Percentiles rank a stretch among this genome's conserved stretches.
These are phyloP conservation scores for Hyphantria cunea DNA, from an alignment of 1,140 invertebrate species.

Conservation along the genomic window DNA sequence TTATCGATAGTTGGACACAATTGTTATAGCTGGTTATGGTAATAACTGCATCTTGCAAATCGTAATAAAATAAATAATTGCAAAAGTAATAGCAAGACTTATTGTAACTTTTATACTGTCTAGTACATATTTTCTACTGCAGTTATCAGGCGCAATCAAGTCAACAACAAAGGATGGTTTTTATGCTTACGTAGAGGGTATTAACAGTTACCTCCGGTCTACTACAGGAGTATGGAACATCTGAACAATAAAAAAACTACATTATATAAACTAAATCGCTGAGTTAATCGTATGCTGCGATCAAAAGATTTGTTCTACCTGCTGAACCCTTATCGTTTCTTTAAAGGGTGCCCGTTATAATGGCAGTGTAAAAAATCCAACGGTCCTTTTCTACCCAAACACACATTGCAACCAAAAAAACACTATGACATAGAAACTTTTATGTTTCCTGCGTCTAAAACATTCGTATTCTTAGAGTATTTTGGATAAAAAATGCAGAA, in stretches of 20 bases:
- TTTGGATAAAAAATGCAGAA: constrained; percentile 21
- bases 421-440: constrained; percentile 71
- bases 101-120: too few species aligned
- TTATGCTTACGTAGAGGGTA: constrained; percentile 8
- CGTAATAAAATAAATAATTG: too few species aligned
- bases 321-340: constrained; percentile 61
- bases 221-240: constrained; percentile 52
- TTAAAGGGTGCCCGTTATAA: constrained; percentile 74
- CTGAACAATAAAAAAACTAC: constrained; percentile 50
- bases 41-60: too few species aligned
- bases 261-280: constrained; percentile 58
- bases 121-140: constrained; percentile 12
- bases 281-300: constrained; percentile 58
- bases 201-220: constrained; percentile 49
- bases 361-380: constrained; percentile 64
- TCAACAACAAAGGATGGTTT: constrained; percentile 16
- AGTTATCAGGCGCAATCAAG: constrained; percentile 23
- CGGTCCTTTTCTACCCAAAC: constrained; percentile 64
- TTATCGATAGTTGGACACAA: too few species aligned
- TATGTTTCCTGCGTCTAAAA: constrained; percentile 61
- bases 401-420: constrained; percentile 74
- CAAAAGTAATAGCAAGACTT: too few species aligned
- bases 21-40: too few species aligned
- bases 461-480: constrained; percentile 32
- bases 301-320: constrained; percentile 73